phyloP scores from a whole-genome alignment of 2,888 invertebrate genomes.

The Esperia sulphurella region DNA sequence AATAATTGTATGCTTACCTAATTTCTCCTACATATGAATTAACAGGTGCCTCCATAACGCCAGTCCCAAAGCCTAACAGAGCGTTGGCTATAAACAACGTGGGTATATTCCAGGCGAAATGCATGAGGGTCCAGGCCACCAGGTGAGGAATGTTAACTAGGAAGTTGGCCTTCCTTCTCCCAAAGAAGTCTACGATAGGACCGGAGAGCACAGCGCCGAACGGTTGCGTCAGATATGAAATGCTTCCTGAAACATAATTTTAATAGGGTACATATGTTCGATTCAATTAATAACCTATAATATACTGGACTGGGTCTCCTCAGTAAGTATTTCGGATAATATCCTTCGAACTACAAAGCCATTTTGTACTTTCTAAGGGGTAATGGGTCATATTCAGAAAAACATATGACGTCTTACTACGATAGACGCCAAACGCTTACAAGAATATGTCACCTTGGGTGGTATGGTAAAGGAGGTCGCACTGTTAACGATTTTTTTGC shows the following conservation, averaged over 20 bases:
- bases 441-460: no score
- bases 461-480: no score
- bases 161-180: conserved; percentile 74
- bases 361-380: background rate
- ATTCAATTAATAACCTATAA: no score
- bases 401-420: no score
- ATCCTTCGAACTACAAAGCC: no score
- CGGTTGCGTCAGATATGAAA: conserved; percentile 77
- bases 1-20: conserved; percentile 56
- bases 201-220: conserved; percentile 77
- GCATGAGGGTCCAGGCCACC: conserved; percentile 76
- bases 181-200: conserved; percentile 73
- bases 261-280: background rate
- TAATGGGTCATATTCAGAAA: no score
- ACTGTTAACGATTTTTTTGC: no score
- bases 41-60: conserved; percentile 80
- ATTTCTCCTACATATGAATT: conserved; percentile 80
- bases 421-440: no score
- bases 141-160: conserved; percentile 77
- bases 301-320: no score
- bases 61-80: conserved; percentile 75
- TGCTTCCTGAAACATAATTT: conserved; percentile 62
- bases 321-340: no score
- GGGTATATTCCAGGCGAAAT: conserved; percentile 63
- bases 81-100: conserved; percentile 69